Evolutionary conservation across 2,113 vertebrate genomes (phyloP).

Genomic region (Vicugna pacos): DNA sequence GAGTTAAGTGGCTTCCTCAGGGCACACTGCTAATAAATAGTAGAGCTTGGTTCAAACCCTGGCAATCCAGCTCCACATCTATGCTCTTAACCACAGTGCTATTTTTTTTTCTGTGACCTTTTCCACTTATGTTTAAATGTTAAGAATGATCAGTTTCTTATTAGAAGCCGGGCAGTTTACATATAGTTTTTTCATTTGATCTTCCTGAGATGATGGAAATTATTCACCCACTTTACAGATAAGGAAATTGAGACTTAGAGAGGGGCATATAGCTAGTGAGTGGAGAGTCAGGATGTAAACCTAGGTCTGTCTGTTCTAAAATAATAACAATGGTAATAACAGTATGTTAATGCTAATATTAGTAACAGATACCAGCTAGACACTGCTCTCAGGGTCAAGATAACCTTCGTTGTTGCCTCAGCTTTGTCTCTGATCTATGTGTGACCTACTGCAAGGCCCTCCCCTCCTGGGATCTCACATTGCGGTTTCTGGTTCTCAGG

Average conservation of each 20-base stretch:
- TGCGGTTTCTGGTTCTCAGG: neutral
- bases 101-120: neutral
- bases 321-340: neutral
- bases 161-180: neutral
- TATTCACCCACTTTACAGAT: slow-evolving; percentile 32
- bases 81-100: neutral
- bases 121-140: neutral
- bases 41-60: neutral
- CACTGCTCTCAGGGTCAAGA: neutral
- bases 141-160: slow-evolving; percentile 40
- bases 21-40: neutral
- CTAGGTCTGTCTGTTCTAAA: neutral
- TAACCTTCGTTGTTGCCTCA: neutral
- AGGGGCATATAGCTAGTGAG: neutral
- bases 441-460: slow-evolving; percentile 5
- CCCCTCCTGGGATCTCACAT: neutral
- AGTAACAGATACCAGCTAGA: neutral
- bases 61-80: neutral
- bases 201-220: neutral
- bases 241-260: neutral
- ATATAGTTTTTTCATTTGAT: neutral
- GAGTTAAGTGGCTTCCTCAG: neutral
- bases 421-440: neutral
- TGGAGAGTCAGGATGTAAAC: neutral
- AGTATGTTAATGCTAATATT: neutral